Evolutionary conservation across 2,113 vertebrate genomes (phyloP), one percentile per base, ranked within the genome.

Genomic region (Ictalurus furcatus): DNA sequence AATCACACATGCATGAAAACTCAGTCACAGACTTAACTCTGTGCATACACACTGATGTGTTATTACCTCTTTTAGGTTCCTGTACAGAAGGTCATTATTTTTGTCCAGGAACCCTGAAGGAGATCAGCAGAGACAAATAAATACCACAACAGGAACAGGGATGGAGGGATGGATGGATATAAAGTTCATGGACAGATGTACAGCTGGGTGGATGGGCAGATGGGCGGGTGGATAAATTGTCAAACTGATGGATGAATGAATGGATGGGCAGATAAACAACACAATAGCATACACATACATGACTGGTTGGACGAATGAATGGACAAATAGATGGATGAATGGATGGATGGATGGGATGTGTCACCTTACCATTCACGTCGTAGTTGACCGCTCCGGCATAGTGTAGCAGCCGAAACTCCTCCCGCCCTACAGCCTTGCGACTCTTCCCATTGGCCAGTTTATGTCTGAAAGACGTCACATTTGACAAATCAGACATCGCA

Each of bases 341-440:
- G 17, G 48, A 79, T 48, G 19, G 19, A 61, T 58, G n/a, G 82
- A 59, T 23, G 40, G 40, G n/a, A 74, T 88, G 7, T 25, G 25
- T 87, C 56, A 87, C 28, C 87, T 93, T 90, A 99, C 98, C 98
- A 5, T 94, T 95, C 23, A 99, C 97, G 0, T 95, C 97, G 95
- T 99, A 99, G 93, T 98, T 99, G 93, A 99, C 98, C 63, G 99
- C 98, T 80, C 98, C 98, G 0, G 98, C 98, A 0, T 99, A 99
- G 93, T 99, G 98, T 56, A 97, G 93, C 76, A 99, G 96, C 65
- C 98, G 95, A 92, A 99, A 99, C 90, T 99, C 98, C 74, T 98
- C 98, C 37, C 98, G 95, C 1, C 95, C 97, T 93, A 99, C 94
- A 0, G 96, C 96, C 92, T 98, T 97, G 85, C 98, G 97, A 0